These are phyloP conservation scores for Drosophila repleta DNA, from an alignment of 1,140 invertebrate genomes.

Conservation along the genomic window DNA sequence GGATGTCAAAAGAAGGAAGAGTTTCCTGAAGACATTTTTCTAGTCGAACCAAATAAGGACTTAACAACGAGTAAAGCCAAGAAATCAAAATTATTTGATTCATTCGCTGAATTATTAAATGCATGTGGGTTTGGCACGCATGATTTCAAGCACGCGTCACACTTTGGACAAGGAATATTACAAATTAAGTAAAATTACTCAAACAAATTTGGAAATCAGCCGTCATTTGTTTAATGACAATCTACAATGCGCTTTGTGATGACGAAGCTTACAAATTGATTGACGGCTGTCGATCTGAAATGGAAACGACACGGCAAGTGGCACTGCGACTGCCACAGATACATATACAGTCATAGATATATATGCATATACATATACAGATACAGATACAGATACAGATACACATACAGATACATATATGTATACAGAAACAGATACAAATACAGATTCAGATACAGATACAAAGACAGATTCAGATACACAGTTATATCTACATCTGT, in stretches of 20 bases:
- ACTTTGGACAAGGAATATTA: slow-evolving; percentile 54
- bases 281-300: slow-evolving; percentile 73
- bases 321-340: slow-evolving; percentile 32
- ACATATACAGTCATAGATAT: neutral
- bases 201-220: slow-evolving; percentile 69
- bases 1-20: neutral
- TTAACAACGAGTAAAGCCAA: no score
- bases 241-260: slow-evolving; percentile 35
- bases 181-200: slow-evolving; percentile 74
- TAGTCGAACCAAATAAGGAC: no score
- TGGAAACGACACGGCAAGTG: slow-evolving; percentile 63
- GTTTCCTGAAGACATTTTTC: neutral
- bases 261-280: slow-evolving; percentile 72
- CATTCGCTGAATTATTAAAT: neutral
- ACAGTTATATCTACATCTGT: slow-evolving; percentile 1
- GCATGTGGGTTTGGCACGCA: slow-evolving; percentile 4
- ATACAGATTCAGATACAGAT: neutral
- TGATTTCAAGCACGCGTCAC: slow-evolving; percentile 32
- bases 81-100: neutral
- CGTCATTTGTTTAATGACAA: slow-evolving; percentile 79
- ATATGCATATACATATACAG: neutral
- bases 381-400: neutral
- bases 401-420: neutral
- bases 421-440: neutral
- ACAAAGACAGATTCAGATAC: neutral